These are phyloP conservation scores for Tanytarsus gracilentus DNA, from an alignment of 2,888 invertebrate genomes.

Conservation along the genomic window DNA sequence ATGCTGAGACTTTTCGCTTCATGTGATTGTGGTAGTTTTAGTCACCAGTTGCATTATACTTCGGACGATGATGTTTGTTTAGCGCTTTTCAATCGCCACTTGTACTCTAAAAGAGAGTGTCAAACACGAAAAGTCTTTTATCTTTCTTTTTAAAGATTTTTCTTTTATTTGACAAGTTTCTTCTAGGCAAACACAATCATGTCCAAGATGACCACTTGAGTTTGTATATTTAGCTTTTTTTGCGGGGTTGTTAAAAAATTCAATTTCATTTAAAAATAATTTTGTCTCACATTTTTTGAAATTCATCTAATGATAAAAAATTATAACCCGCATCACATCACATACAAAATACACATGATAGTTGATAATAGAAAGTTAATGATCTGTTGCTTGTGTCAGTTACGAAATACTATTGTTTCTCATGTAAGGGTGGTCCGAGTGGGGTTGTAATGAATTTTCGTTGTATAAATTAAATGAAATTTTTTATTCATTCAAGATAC, in stretches of 20 bases:
- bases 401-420: neutral
- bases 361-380: conserved; percentile 19
- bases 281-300: neutral
- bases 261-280: neutral
- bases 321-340: neutral
- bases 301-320: too few relatives aligned
- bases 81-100: conserved; percentile 14
- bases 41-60: conserved; percentile 19
- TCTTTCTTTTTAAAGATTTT: neutral
- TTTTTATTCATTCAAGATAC: too few relatives aligned
- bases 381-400: conserved; percentile 25
- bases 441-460: too few relatives aligned
- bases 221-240: neutral
- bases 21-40: too few relatives aligned
- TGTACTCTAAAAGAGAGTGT: neutral
- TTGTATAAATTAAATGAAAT: too few relatives aligned
- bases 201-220: neutral
- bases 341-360: neutral
- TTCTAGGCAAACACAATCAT: conserved; percentile 17
- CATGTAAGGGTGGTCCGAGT: too few relatives aligned
- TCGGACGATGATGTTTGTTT: neutral
- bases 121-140: conserved; percentile 25
- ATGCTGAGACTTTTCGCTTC: neutral
- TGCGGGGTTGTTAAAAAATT: neutral
- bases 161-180: neutral